Percentiles rank a stretch among this genome's conserved stretches.
These are phyloP conservation scores for Rattus rattus DNA, from an alignment of 2,113 vertebrate species.

Conservation along the genomic window DNA sequence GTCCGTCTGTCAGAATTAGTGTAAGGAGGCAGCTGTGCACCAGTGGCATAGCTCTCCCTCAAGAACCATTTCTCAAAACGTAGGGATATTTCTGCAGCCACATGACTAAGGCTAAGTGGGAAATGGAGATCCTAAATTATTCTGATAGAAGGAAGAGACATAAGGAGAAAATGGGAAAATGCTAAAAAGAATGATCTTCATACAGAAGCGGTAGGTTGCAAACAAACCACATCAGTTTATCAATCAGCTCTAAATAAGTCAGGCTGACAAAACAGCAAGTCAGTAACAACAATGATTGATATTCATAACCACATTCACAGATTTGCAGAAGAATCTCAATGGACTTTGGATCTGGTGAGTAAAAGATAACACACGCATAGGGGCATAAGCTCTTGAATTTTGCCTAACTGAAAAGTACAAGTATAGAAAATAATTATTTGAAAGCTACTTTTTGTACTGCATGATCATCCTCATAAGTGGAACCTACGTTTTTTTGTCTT, in stretches of 20 bases:
- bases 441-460: background rate
- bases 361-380: background rate
- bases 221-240: background rate
- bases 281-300: background rate
- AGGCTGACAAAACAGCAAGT: background rate
- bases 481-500: background rate
- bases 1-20: constrained; percentile 69
- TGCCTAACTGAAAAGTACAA: background rate
- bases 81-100: constrained; percentile 42
- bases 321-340: background rate
- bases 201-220: background rate
- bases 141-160: constrained; percentile 37
- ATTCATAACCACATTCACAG: background rate
- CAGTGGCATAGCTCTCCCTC: constrained; percentile 22
- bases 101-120: background rate
- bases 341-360: background rate
- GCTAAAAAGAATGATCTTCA: constrained; percentile 6
- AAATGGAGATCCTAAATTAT: constrained; percentile 19
- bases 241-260: background rate
- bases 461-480: background rate
- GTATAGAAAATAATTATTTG: background rate
- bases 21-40: constrained; percentile 25
- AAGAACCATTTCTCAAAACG: constrained; percentile 40
- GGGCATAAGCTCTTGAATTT: background rate
- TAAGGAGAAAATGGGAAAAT: background rate